phyloP scores from a whole-genome alignment of 2,888 invertebrate genomes.

The Frankliniella fusca region DNA sequence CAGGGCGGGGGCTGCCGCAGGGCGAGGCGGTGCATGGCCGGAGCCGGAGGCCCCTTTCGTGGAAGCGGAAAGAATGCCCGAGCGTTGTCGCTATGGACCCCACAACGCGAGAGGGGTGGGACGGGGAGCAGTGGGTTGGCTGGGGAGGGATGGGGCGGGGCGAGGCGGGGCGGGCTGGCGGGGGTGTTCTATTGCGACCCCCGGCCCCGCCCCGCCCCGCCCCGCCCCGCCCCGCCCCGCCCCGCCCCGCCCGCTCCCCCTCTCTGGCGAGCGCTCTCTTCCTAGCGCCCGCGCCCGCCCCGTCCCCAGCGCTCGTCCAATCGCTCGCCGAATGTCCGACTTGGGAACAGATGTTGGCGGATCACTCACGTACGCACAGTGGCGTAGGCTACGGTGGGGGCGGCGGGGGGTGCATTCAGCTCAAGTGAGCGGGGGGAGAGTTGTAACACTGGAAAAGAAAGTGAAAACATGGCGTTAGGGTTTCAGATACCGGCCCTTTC shows the following conservation, averaged over 20 bases:
- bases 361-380: neutral
- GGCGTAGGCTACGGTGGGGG: neutral
- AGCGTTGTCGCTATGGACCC: too few relatives aligned
- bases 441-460: too few relatives aligned
- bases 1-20: neutral
- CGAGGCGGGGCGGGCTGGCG: neutral
- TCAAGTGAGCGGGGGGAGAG: neutral
- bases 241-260: too few relatives aligned
- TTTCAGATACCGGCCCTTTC: too few relatives aligned
- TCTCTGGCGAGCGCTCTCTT: too few relatives aligned
- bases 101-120: neutral
- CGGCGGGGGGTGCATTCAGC: neutral
- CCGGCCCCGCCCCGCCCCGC: too few relatives aligned
- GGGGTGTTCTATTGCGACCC: too few relatives aligned
- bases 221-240: too few relatives aligned
- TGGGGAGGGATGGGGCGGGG: neutral
- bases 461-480: too few relatives aligned
- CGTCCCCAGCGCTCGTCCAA: neutral
- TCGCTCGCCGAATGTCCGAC: neutral
- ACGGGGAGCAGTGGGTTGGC: neutral
- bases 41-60: neutral
- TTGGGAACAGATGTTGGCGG: neutral
- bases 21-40: neutral
- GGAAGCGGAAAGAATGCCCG: constrained; percentile 11
- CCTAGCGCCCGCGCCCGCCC: too few relatives aligned